Base-by-base conservation (phyloP, 2,888 invertebrate species). In the Agonopterix subpropinquella region DNA sequence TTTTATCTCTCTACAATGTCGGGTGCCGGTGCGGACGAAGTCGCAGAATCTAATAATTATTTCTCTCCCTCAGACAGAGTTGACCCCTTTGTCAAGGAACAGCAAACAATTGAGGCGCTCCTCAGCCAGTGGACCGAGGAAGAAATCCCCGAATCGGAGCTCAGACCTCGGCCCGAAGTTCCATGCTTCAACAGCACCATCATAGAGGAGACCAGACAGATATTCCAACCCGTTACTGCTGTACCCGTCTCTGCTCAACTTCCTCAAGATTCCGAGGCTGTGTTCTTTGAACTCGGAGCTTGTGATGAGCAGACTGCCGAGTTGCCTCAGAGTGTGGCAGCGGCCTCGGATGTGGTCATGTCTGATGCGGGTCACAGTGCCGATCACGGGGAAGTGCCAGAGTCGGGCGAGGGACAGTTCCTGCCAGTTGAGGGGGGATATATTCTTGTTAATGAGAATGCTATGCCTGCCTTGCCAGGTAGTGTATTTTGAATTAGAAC, bases 51-150 rank as follows among this genome's bases (percentile, higher is more conserved):
- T 18, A 18, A 18, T 18, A 5, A 5, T 28, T 7, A 1, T 28
- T 28, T 28, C n/a, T 45, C 15, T 41, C 11, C 11, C 59, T 46
- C 70, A 84, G 86, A 87, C n/a, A 86, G 80, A 75, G 58, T 61
- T 0, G 87, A 88, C 44, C 78, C 78, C 0, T 88, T 87, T 50
- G 77, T 67, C 59, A 79, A 77, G 50, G 88, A 87, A 39, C 76
- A 85, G 41, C 75, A 78, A 59, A 85, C 87, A 8, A 86, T 89
- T 15, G 85, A 83, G 52, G 77, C 73, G 0, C 65, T 89, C 0
- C 77, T 89, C 46, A 85, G 83, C 58, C 89, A 89, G 57, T 89
- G 89, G 89, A 78, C 74, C 0, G 89, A 89, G 49, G 89, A 89
- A 36, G 89, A 87, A 4, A 61, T 81, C 0, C 87, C 87, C 0